A percentile compares a stretch with the other conserved stretches of the same genome.
These are phyloP conservation scores for Elysia crispata DNA, from an alignment of 2,888 invertebrate genomes.

Conservation along the genomic window DNA sequence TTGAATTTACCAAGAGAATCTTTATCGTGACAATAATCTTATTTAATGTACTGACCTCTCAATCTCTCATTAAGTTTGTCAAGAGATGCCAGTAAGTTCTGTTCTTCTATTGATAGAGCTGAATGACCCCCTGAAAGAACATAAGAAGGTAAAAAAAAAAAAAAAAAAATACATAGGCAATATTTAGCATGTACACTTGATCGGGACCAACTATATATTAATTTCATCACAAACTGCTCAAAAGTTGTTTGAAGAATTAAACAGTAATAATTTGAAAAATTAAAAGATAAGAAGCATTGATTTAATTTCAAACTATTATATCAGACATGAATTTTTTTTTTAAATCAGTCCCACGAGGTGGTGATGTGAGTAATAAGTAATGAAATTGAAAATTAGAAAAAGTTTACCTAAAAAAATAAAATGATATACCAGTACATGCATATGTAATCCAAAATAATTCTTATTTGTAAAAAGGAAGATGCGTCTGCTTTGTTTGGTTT, in stretches of 20 bases:
- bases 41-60: conserved; percentile 63
- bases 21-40: not conserved
- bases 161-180: not conserved
- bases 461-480: too few relatives aligned
- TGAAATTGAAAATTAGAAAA: too few relatives aligned
- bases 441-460: too few relatives aligned
- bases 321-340: too few relatives aligned
- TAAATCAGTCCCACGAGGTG: too few relatives aligned
- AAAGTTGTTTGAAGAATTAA: not conserved
- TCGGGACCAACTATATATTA: not conserved
- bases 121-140: conserved; percentile 60
- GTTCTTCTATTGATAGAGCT: conserved; percentile 74
- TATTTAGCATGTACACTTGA: not conserved
- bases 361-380: too few relatives aligned
- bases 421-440: too few relatives aligned
- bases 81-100: conserved; percentile 71
- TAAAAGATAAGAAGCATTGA: not conserved
- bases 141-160: too few relatives aligned
- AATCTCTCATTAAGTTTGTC: conserved; percentile 73
- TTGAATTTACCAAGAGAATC: too few relatives aligned
- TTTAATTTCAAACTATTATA: not conserved
- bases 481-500: too few relatives aligned
- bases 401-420: too few relatives aligned
- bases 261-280: not conserved
- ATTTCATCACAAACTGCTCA: too few relatives aligned